phyloP scores from a whole-genome alignment of 1,140 invertebrate genomes.

The Calephelis nemesis region DNA sequence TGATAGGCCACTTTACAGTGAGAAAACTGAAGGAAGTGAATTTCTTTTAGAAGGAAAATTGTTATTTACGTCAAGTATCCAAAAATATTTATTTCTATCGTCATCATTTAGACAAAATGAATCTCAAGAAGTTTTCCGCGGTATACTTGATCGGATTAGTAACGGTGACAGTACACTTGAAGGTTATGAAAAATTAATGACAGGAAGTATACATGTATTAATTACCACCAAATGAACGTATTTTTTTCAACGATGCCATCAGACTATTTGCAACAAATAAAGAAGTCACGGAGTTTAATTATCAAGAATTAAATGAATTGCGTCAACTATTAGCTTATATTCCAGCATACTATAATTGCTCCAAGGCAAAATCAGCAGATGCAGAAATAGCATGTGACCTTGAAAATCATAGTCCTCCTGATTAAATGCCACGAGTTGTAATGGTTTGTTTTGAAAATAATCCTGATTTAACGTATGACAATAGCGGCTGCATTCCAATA shows the following conservation, averaged over 20 bases:
- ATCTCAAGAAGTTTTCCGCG: constrained; percentile 6
- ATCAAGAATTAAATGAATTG: not conserved
- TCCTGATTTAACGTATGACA: constrained; percentile 20
- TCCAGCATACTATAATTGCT: not conserved
- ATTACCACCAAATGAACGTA: not conserved
- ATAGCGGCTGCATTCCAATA: constrained; percentile 1
- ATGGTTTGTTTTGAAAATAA: constrained; percentile 15
- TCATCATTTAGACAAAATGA: not conserved
- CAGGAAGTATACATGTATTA: not conserved
- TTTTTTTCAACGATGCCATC: constrained; percentile 16
- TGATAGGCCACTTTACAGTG: not conserved
- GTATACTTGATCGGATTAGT: constrained; percentile 17
- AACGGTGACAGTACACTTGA: constrained; percentile 5
- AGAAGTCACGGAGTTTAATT: not conserved
- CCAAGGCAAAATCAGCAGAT: not conserved
- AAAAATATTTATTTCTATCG: constrained; percentile 8
- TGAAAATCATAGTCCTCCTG: constrained; percentile 2
- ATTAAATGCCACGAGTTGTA: constrained; percentile 3
- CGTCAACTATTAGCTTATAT: constrained; percentile 4
- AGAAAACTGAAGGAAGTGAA: constrained; percentile 16
- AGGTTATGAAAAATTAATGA: constrained; percentile 2
- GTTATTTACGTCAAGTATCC: constrained; percentile 18
- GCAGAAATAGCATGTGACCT: not conserved
- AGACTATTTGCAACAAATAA: constrained; percentile 1
- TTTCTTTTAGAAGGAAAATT: constrained; percentile 21